These are phyloP conservation scores for Varecia variegata DNA, from an alignment of 2,797 vertebrate genomes.

Conservation along the genomic window DNA sequence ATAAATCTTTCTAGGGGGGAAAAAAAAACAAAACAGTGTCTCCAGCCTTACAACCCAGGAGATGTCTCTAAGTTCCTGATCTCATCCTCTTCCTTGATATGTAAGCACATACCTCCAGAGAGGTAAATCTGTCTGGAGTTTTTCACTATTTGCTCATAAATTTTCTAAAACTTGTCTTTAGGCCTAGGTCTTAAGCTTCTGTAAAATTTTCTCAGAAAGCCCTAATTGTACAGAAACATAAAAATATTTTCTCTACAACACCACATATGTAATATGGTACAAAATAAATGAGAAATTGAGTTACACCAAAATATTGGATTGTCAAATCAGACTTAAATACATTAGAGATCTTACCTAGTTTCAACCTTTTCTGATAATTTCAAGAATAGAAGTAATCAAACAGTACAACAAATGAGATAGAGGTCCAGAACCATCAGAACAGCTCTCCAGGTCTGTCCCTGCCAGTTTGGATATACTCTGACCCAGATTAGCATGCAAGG, in stretches of 20 bases:
- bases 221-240: background rate
- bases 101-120: background rate
- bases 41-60: background rate
- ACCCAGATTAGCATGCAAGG: background rate
- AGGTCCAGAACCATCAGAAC: background rate
- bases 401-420: background rate
- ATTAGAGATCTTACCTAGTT: background rate
- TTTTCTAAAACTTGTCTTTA: background rate
- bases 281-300: constrained; percentile 13
- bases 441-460: background rate
- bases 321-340: background rate
- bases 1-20: background rate
- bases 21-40: constrained; percentile 27
- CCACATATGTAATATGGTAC: background rate
- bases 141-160: background rate
- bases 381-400: background rate
- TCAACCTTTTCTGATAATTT: background rate
- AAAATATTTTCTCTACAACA: background rate
- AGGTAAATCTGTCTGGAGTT: background rate
- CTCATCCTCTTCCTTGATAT: background rate
- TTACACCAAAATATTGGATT: background rate
- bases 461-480: background rate
- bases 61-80: background rate
- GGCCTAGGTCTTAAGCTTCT: background rate
- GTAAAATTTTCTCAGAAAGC: constrained; percentile 36